A percentile compares a stretch with the other conserved stretches of the same genome.
These are phyloP conservation scores for Pelusios castaneus DNA, from an alignment of 2,113 vertebrate species.

Conservation along the genomic window DNA sequence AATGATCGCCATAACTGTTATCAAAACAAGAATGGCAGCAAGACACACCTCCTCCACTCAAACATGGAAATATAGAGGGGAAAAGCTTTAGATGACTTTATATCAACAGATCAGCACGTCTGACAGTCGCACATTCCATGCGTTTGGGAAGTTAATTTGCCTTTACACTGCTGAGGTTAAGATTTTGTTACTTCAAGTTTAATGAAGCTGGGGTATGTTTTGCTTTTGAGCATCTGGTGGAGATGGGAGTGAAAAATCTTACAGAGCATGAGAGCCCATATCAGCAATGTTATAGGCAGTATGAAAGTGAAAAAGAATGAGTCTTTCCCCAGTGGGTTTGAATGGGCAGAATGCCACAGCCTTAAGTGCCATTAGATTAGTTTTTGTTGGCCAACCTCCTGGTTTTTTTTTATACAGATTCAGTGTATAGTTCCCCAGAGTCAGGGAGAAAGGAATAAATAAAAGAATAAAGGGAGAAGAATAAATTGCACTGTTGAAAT, in stretches of 20 bases:
- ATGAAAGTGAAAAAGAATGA: not conserved
- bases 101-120: not conserved
- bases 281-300: not conserved
- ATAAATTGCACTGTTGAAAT: not conserved
- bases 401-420: not conserved
- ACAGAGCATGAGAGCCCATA: no score
- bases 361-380: not conserved
- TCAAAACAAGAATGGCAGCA: not conserved
- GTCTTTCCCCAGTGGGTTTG: not conserved
- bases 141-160: not conserved
- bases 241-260: not conserved
- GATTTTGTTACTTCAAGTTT: not conserved
- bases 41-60: not conserved
- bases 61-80: not conserved
- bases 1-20: no score
- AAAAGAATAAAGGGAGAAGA: not conserved
- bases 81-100: not conserved
- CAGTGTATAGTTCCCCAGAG: not conserved
- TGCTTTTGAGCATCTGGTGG: not conserved
- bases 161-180: not conserved
- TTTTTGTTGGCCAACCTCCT: not conserved
- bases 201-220: accelerated
- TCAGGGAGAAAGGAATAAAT: not conserved
- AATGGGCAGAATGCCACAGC: not conserved
- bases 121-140: not conserved